Conservation (phyloP, 2,888 invertebrate species). For the Cosmorhoe ocellata region DNA sequence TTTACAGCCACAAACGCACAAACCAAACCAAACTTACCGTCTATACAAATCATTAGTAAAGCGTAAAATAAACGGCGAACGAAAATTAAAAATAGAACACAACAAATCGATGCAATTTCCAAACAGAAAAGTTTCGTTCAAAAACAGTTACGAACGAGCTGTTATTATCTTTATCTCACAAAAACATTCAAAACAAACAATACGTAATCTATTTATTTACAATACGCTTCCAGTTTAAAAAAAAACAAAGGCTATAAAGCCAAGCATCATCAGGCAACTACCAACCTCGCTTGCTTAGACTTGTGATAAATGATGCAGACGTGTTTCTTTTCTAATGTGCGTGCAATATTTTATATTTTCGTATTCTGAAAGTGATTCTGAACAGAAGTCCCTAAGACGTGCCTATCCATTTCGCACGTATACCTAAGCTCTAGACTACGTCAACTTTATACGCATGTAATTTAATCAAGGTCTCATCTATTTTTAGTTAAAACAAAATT, state of each 20-base stretch:
- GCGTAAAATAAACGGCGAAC: slow-evolving; percentile 8
- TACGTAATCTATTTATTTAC: slow-evolving; percentile 15
- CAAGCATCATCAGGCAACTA: slow-evolving; percentile 58
- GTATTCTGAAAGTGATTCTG: slow-evolving; percentile 4
- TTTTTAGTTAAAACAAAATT: background rate
- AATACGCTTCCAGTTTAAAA: slow-evolving; percentile 30
- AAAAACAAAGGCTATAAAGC: slow-evolving; percentile 47
- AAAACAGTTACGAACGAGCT: slow-evolving; percentile 20
- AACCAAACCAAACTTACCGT: background rate
- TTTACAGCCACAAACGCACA: background rate
- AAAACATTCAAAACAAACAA: slow-evolving; percentile 23
- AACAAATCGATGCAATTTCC: slow-evolving; percentile 11
- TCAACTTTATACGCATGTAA: background rate
- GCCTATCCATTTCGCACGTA: background rate
- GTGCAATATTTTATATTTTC: slow-evolving; percentile 4
- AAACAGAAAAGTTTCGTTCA: slow-evolving; percentile 14
- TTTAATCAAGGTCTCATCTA: background rate
- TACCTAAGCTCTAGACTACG: background rate
- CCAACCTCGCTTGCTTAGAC: slow-evolving; percentile 55
- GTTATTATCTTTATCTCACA: slow-evolving; percentile 23
- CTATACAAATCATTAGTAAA: slow-evolving; percentile 9
- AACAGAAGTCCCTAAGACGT: background rate
- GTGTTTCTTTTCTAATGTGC: slow-evolving; percentile 24
- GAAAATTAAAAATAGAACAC: slow-evolving; percentile 1
- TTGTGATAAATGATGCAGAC: slow-evolving; percentile 59